Percentiles rank a stretch among this genome's conserved stretches.
These are phyloP conservation scores for Chiloscyllium plagiosum DNA, from an alignment of 2,113 vertebrate genomes.

Conservation along the genomic window DNA sequence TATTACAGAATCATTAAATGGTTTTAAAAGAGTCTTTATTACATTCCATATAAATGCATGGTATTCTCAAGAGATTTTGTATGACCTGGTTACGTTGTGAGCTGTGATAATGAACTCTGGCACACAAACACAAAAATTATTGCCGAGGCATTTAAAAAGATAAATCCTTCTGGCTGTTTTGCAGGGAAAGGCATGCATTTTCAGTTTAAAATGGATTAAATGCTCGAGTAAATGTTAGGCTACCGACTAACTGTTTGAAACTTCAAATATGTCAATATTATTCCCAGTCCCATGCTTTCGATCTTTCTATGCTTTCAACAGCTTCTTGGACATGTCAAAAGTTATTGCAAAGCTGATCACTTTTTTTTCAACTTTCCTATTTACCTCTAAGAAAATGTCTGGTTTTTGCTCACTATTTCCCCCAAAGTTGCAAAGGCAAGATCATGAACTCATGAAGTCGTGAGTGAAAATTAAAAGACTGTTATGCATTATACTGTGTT, in stretches of 20 bases:
- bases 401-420: not conserved
- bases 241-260: not conserved
- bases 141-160: not conserved
- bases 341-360: not conserved
- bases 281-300: not conserved
- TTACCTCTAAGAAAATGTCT: not conserved
- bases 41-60: not conserved
- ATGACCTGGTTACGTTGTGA: not conserved
- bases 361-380: not conserved
- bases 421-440: not conserved
- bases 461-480: not conserved
- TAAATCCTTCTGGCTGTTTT: not conserved
- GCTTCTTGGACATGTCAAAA: not conserved
- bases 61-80: conserved; percentile 13
- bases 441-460: not conserved
- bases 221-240: not conserved
- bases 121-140: not conserved
- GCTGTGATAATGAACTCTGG: not conserved
- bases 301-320: not conserved
- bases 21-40: not conserved
- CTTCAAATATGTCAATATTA: not conserved
- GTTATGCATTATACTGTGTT: not conserved
- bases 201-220: not conserved
- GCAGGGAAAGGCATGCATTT: not conserved
- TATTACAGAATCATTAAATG: conserved; percentile 26